phyloP scores from a whole-genome alignment of 2,888 invertebrate genomes.

The Sphecodes monilicornis region DNA sequence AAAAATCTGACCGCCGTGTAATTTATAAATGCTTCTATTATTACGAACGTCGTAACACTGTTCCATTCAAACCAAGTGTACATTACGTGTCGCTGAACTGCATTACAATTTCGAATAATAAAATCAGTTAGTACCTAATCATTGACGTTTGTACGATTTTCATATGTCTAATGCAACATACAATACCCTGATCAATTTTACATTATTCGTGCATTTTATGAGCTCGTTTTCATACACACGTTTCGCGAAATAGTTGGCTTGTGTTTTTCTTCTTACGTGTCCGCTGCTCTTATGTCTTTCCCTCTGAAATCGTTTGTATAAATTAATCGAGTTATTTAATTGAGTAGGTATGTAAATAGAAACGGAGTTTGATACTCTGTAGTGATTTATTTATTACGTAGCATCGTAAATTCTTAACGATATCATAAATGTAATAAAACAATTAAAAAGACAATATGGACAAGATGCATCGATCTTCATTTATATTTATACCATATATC shows the following conservation, averaged over 20 bases:
- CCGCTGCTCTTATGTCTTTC: not conserved
- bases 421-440: conserved; percentile 65
- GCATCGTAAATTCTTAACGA: conserved; percentile 57
- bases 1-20: conserved; percentile 5
- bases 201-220: not conserved
- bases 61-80: conserved; percentile 28
- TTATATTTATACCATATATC: conserved; percentile 41
- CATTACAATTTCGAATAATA: conserved; percentile 31
- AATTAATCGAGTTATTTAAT: conserved; percentile 6
- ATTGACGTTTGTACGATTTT: not conserved
- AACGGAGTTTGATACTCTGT: conserved; percentile 60
- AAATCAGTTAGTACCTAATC: conserved; percentile 21
- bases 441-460: conserved; percentile 57
- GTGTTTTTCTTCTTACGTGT: conserved; percentile 20
- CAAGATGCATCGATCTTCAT: conserved; percentile 45
- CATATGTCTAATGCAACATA: conserved; percentile 17
- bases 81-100: conserved; percentile 13
- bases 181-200: conserved; percentile 11
- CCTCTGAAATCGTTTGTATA: conserved; percentile 14
- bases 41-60: conserved; percentile 28
- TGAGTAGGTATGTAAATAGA: conserved; percentile 66
- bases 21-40: conserved; percentile 26
- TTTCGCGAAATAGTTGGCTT: conserved; percentile 1
- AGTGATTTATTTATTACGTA: conserved; percentile 67
- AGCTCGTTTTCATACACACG: not conserved